Base-by-base conservation (phyloP, 2,797 vertebrate species). In the Notamacropus eugenii region DNA sequence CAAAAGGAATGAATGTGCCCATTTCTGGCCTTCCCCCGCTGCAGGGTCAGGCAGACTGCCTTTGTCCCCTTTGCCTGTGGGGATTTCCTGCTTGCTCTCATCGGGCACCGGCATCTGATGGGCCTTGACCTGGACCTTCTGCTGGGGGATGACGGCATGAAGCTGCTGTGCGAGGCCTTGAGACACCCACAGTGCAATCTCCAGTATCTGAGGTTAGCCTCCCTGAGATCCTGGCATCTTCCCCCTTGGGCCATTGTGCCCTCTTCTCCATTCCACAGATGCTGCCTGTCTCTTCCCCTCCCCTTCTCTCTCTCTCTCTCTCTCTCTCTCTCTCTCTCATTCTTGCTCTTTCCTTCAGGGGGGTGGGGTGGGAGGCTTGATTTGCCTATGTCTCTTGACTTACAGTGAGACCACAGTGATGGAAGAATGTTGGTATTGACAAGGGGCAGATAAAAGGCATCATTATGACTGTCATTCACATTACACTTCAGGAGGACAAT, bases 11-110 rank as follows among this genome's bases (percentile, higher is more conserved):
- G 8, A 46, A 9, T 22, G 22, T 11, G 40, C 0, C 40, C 31
- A 10, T 31, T 62, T 82, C 16, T 40, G n/a, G 22, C 4, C 74
- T 46, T 24, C 19, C 9, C 46, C 22, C 27, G 40, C 74, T 5
- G 16, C 34, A 82, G 74, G 74, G 22, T 82, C 74, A 46, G 40
- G 74, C 74, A 82, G 74, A 82, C 74, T 11, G 74, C 74, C 74
- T 82, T 24, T 11, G 74, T 82, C 74, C 40, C 74, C n/a, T 82
- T 82, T 31, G 40, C 40, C 74, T 82, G 40, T 99, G 99, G 28
- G 99, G 99, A 99, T 99, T 98, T 4, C 98, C 98, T 22, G 24
- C 46, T n/a, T 16, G 90, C 90, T 55, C 96, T 98, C 1, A 1
- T 92, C 0, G 95, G 40, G 92, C 97, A 52, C 62, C 92, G 40